Evolutionary conservation across 2,113 vertebrate species (phyloP).

Genomic region (Microtus oregoni): DNA sequence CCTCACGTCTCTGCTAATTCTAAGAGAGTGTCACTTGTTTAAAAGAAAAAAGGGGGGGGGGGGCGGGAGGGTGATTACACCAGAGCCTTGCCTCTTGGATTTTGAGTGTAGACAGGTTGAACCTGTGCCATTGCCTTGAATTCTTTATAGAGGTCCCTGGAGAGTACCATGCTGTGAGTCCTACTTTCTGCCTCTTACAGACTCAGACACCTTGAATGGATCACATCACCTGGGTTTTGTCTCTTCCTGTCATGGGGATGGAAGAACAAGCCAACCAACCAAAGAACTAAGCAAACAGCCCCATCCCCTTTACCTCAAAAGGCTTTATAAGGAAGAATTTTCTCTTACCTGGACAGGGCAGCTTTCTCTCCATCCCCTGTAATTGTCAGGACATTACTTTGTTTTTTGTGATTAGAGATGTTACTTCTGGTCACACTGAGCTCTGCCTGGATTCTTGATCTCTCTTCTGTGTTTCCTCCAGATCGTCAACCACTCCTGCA

Average conservation of each 20-base stretch:
- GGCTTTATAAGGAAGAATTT: not conserved
- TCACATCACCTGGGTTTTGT: not conserved
- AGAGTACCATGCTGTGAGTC: conserved; percentile 29
- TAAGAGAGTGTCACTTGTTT: not conserved
- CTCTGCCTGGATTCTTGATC: not conserved
- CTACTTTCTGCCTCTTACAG: not conserved
- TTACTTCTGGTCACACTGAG: not conserved
- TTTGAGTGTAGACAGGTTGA: not conserved
- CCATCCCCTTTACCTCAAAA: not conserved
- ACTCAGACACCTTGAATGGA: conserved; percentile 41
- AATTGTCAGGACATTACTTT: no score
- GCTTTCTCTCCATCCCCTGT: not conserved
- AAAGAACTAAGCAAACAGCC: not conserved
- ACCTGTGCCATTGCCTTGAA: not conserved
- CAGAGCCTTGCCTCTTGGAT: not conserved
- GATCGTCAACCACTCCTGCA: not conserved
- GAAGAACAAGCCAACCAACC: not conserved
- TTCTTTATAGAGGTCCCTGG: not conserved
- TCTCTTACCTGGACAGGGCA: not conserved
- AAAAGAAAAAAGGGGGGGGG: not conserved
- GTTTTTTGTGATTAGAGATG: not conserved
- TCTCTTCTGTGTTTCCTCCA: not conserved
- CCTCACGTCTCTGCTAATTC: not conserved
- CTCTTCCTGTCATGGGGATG: not conserved
- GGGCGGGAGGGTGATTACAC: not conserved